Conservation (phyloP, 1,140 invertebrate genomes). For the Drosophila guanche region DNA sequence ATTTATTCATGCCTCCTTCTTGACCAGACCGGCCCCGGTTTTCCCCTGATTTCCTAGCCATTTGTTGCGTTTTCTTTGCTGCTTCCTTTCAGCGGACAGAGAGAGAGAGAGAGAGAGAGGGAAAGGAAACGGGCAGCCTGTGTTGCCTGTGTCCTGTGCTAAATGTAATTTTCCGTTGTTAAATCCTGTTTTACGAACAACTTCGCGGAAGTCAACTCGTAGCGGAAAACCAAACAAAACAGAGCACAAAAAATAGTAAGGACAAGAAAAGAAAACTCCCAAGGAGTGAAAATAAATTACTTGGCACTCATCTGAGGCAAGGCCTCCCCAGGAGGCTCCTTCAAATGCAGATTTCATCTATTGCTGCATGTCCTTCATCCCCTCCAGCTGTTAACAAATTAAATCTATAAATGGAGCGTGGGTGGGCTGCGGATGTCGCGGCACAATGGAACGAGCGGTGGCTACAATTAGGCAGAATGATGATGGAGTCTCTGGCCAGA, state of each 20-base stretch:
- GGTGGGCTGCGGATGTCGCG: too few relatives aligned
- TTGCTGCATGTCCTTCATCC: neutral
- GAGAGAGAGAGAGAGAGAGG: neutral
- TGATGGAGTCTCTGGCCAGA: too few relatives aligned
- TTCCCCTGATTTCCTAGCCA: slow-evolving; percentile 1
- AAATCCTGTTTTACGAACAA: slow-evolving; percentile 80
- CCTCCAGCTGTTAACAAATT: neutral
- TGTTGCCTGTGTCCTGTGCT: slow-evolving; percentile 46
- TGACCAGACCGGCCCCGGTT: slow-evolving; percentile 42
- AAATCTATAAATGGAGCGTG: slow-evolving; percentile 1
- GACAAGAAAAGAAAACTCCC: slow-evolving; percentile 25
- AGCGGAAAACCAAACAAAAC: slow-evolving; percentile 60
- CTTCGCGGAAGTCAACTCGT: slow-evolving; percentile 78
- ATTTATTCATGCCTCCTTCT: slow-evolving; percentile 75
- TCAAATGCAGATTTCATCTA: neutral
- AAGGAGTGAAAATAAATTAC: slow-evolving; percentile 62
- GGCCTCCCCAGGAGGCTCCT: neutral
- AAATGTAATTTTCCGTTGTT: slow-evolving; percentile 82
- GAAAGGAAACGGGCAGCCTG: slow-evolving; percentile 31
- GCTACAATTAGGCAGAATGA: too few relatives aligned
- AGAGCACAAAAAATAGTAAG: slow-evolving; percentile 18
- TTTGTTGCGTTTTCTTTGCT: slow-evolving; percentile 29
- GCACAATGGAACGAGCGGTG: too few relatives aligned
- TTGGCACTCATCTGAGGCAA: slow-evolving; percentile 37
- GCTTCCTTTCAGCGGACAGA: slow-evolving; percentile 17